These are phyloP conservation scores for Porites evermanni DNA, from an alignment of 92 coral and sea anemone species.

Conservation along the genomic window DNA sequence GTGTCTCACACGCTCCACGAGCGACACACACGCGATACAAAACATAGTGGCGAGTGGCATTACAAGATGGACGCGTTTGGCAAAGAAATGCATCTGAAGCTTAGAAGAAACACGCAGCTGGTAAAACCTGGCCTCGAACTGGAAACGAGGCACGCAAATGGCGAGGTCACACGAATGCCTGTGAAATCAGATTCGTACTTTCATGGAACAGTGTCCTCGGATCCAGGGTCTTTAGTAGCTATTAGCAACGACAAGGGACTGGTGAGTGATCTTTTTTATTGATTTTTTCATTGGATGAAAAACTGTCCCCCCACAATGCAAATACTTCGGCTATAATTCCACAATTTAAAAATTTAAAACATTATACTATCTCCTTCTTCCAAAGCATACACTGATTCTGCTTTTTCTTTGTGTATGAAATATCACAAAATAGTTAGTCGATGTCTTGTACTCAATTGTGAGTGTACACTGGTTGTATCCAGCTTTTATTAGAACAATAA, in stretches of 20 bases:
- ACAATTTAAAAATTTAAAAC: no score
- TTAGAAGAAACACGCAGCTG: constrained; percentile 27
- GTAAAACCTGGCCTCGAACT: constrained; percentile 30
- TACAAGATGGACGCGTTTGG: constrained; percentile 41
- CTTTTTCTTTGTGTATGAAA: no score
- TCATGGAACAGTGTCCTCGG: constrained; percentile 21
- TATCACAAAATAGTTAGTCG: no score
- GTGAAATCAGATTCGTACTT: constrained; percentile 14
- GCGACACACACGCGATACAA: background rate
- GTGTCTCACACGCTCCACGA: constrained; percentile 43
- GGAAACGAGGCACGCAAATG: constrained; percentile 29
- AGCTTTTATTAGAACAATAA: no score
- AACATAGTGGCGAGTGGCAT: background rate
- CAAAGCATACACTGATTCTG: no score
- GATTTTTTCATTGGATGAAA: no score
- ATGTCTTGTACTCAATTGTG: no score
- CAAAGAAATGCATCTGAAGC: constrained; percentile 36
- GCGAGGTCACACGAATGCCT: constrained; percentile 23
- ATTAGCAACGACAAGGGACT: constrained; percentile 36
- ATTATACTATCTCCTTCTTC: no score
- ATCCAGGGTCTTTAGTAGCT: constrained; percentile 33
- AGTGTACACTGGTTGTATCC: no score
- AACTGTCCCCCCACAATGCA: no score
- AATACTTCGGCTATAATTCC: no score
- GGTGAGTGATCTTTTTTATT: constrained; percentile 1